Evolutionary conservation across 2,888 invertebrate genomes (phyloP).

Genomic region (Chaetogeoica ovagalla): DNA sequence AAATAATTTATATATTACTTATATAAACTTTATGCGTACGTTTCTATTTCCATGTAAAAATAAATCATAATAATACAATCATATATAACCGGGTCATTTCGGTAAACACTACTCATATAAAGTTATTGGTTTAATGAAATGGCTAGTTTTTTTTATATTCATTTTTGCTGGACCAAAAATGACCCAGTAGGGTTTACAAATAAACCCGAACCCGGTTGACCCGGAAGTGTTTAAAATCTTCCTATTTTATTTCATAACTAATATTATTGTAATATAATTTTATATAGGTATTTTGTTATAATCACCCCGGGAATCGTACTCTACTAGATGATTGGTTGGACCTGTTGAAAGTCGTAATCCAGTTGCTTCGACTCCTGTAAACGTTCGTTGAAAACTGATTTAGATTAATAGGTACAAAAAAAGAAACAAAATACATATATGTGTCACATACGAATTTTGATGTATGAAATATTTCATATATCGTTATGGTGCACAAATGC

Average conservation of each 20-base stretch:
- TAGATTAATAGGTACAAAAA: neutral
- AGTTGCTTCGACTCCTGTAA: conserved; percentile 46
- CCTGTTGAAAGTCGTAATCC: conserved; percentile 48
- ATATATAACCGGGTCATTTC: too few species aligned
- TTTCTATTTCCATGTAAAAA: too few species aligned
- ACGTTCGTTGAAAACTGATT: conserved; percentile 33
- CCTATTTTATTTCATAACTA: neutral
- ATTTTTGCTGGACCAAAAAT: too few species aligned
- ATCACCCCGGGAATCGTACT: conserved; percentile 30
- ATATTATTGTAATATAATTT: neutral
- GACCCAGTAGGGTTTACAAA: too few species aligned
- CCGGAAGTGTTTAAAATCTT: too few species aligned
- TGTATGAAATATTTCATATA: neutral
- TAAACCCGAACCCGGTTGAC: too few species aligned
- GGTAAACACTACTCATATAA: too few species aligned
- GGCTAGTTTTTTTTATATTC: too few species aligned
- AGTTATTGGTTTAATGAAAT: too few species aligned
- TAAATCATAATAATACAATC: too few species aligned
- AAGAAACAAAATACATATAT: neutral
- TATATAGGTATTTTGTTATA: conserved; percentile 13
- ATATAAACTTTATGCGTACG: too few species aligned
- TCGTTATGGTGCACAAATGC: neutral
- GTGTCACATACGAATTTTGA: neutral
- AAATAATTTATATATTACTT: too few species aligned
- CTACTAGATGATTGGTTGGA: conserved; percentile 19